Conservation (phyloP, 2,113 vertebrate genomes). For the Menidia beryllina region DNA sequence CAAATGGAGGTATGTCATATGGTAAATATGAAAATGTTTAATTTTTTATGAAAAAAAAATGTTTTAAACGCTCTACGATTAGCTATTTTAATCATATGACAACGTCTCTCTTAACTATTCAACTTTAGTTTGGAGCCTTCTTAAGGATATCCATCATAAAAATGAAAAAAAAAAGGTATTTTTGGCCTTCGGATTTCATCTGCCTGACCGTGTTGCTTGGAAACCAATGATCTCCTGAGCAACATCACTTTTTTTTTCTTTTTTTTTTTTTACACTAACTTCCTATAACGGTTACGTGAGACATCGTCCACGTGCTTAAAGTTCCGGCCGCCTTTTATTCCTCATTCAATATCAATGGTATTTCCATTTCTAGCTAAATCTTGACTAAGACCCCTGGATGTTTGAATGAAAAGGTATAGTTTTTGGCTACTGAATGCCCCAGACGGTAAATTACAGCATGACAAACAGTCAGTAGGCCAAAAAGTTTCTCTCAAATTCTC, state of each 20-base stretch:
- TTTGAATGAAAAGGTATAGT: background rate
- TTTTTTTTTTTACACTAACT: slow-evolving; percentile 38
- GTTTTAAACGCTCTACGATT: too few relatives aligned
- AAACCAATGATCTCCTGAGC: slow-evolving; percentile 28
- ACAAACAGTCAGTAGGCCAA: background rate
- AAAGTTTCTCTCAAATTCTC: slow-evolving; percentile 4
- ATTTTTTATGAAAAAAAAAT: background rate
- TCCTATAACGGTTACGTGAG: slow-evolving; percentile 39
- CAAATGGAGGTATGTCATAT: background rate
- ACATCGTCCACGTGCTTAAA: slow-evolving; percentile 18
- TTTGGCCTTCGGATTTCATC: background rate
- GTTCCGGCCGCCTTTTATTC: too few relatives aligned
- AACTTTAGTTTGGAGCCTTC: too few relatives aligned
- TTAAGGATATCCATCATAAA: too few relatives aligned
- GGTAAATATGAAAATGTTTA: background rate
- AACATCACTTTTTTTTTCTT: slow-evolving; percentile 8
- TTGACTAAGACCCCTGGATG: too few relatives aligned
- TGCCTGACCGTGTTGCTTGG: slow-evolving; percentile 13
- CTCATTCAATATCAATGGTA: background rate
- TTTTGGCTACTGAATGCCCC: background rate
- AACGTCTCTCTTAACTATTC: too few relatives aligned
- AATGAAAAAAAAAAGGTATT: background rate
- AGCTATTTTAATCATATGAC: too few relatives aligned
- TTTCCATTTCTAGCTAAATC: background rate
- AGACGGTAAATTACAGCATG: background rate